Percentiles rank a stretch among this genome's conserved stretches.
These are phyloP conservation scores for Onthophagus taurus DNA, from an alignment of 1,140 invertebrate species.

Conservation along the genomic window DNA sequence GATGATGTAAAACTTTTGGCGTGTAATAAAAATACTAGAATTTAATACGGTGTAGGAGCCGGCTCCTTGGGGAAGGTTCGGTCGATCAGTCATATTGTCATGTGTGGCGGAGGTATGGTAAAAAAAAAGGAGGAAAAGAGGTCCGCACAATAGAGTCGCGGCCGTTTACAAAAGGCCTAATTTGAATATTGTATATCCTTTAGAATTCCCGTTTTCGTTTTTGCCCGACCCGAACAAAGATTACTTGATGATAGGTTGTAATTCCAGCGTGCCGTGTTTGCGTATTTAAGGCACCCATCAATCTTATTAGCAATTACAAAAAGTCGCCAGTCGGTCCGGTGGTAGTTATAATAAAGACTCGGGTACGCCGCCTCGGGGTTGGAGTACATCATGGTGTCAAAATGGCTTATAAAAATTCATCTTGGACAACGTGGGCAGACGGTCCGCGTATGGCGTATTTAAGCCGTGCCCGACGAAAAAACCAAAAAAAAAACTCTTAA, in stretches of 20 bases:
- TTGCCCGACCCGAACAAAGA: neutral
- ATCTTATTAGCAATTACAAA: slow-evolving; percentile 1
- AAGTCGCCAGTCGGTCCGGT: neutral
- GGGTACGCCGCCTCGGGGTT: neutral
- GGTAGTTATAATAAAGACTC: neutral
- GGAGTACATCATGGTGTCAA: neutral
- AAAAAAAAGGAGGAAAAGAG: neutral
- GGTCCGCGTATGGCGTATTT: too few species aligned
- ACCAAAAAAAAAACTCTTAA: neutral
- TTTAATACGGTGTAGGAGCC: too few species aligned
- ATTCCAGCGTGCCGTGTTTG: neutral
- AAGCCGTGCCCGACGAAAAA: neutral
- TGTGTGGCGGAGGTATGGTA: neutral
- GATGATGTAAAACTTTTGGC: too few species aligned
- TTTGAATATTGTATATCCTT: slow-evolving; percentile 1
- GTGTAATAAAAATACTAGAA: slow-evolving; percentile 1
- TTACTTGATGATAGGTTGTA: slow-evolving; percentile 1
- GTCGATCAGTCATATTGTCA: slow-evolving; percentile 1
- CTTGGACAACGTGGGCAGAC: neutral
- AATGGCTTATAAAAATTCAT: neutral
- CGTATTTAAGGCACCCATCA: slow-evolving; percentile 1
- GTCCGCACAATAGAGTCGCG: too few species aligned
- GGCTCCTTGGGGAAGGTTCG: neutral
- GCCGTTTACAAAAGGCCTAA: neutral
- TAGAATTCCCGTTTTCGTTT: neutral